Conservation (phyloP, 2,888 invertebrate genomes). For the Hedychridium roseum region DNA sequence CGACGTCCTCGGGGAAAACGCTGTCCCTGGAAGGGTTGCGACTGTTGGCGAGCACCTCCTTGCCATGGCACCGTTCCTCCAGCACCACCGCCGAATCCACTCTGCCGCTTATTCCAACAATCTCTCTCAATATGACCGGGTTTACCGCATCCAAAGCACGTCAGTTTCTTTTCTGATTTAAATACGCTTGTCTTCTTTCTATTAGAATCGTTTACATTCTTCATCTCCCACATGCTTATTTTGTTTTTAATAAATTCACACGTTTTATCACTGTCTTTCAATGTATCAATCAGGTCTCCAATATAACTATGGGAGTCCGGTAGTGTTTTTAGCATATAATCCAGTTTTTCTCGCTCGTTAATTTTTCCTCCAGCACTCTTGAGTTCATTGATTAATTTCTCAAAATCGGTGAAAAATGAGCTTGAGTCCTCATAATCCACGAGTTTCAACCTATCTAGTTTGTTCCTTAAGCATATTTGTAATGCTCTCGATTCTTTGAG, state of each 20-base stretch:
- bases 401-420: constrained; percentile 28
- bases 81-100: constrained; percentile 6
- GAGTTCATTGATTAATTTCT: constrained; percentile 30
- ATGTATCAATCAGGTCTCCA: constrained; percentile 32
- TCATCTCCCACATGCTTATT: constrained; percentile 13
- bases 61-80: constrained; percentile 6
- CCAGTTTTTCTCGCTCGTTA: constrained; percentile 31
- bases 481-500: constrained; percentile 20
- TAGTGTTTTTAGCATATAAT: constrained; percentile 33
- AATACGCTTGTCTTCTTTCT: constrained; percentile 13
- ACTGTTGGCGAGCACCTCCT: too few relatives aligned
- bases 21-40: too few relatives aligned
- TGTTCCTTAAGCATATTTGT: constrained; percentile 22
- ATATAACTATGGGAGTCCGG: constrained; percentile 31
- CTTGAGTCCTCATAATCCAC: constrained; percentile 19
- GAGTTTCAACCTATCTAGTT: constrained; percentile 17
- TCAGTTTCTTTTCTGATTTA: constrained; percentile 7
- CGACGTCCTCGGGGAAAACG: constrained; percentile 2
- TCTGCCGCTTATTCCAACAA: neutral
- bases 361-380: constrained; percentile 30
- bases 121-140: constrained; percentile 3
- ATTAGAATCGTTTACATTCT: constrained; percentile 5
- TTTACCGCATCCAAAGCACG: constrained; percentile 6
- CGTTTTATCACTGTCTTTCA: constrained; percentile 27
- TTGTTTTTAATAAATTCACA: constrained; percentile 35